Evolutionary conservation across 2,888 invertebrate genomes (phyloP).

Genomic region (Zelleria hepariella): DNA sequence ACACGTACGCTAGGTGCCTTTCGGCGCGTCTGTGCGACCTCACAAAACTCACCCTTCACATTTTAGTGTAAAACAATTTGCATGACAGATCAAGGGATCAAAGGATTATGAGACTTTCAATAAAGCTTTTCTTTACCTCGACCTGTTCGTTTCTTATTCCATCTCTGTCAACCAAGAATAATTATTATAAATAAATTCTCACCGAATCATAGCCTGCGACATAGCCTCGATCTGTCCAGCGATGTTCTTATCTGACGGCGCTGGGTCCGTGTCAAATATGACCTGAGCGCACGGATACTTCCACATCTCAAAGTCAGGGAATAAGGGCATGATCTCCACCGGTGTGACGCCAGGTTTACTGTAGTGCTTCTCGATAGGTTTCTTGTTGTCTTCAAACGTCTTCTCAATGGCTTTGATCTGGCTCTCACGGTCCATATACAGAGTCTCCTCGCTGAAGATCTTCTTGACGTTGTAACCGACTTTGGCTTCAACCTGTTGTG

Average conservation of each 20-base stretch:
- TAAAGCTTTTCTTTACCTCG: too few relatives aligned
- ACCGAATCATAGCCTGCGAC: conserved; percentile 99
- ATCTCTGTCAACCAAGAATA: too few relatives aligned
- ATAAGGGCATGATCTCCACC: conserved; percentile 86
- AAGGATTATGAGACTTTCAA: too few relatives aligned
- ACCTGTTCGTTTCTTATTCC: too few relatives aligned
- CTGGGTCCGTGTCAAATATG: conserved; percentile 98
- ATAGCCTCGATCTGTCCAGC: conserved; percentile 95
- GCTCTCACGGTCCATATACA: conserved; percentile 96
- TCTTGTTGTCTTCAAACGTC: conserved; percentile 93
- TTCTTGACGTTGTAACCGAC: conserved; percentile 99
- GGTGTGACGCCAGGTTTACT: conserved; percentile 96
- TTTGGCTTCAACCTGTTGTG: conserved; percentile 89
- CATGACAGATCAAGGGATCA: too few relatives aligned
- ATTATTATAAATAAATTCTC: conserved; percentile 13
- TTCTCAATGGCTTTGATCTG: conserved; percentile 98
- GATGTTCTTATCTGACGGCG: conserved; percentile 88
- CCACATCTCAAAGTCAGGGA: conserved; percentile 98
- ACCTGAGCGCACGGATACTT: conserved; percentile 98
- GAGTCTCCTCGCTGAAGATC: conserved; percentile 89
- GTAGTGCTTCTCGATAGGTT: conserved; percentile 90
- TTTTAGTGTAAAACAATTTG: too few relatives aligned
- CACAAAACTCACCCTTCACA: too few relatives aligned
- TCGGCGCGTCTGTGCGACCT: too few relatives aligned
- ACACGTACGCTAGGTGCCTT: too few relatives aligned